Evolutionary conservation across 2,797 vertebrate species (phyloP).

Genomic region (Falco concolor): DNA sequence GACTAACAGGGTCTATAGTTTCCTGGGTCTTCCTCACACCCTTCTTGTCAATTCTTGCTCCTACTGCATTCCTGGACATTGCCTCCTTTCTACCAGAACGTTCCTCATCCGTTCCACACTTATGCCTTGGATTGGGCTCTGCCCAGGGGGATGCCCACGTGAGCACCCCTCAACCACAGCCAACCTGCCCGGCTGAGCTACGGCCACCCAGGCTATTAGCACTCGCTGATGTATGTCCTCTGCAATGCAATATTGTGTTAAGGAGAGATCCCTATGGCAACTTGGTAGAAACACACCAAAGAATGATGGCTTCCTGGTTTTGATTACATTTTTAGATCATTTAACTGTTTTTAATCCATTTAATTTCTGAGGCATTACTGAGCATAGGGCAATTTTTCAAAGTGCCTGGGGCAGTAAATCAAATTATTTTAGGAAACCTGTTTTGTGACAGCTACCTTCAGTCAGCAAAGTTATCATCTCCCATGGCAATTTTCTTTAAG

Average conservation of each 20-base stretch:
- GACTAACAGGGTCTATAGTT: no score
- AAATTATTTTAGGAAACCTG: neutral
- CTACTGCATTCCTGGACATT: rapidly evolving
- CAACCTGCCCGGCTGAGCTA: rapidly evolving
- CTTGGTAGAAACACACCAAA: neutral
- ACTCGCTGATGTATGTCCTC: neutral
- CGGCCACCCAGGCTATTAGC: rapidly evolving
- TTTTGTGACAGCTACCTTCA: conserved; percentile 16
- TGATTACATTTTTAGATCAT: neutral
- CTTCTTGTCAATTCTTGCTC: neutral
- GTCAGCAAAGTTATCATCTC: neutral
- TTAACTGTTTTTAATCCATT: conserved; percentile 23
- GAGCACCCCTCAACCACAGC: rapidly evolving
- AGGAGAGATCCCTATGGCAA: conserved; percentile 5
- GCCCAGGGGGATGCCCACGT: rapidly evolving
- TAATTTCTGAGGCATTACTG: conserved; percentile 10
- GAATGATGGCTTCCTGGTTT: neutral
- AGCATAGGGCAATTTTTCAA: neutral
- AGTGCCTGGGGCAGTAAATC: neutral
- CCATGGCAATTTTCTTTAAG: neutral
- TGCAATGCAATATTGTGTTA: neutral
- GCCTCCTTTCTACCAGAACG: neutral
- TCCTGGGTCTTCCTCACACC: neutral
- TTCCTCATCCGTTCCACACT: neutral
- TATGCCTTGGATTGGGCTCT: rapidly evolving